phyloP scores from a whole-genome alignment of 2,888 invertebrate species.

The Charanyca ferruginea region DNA sequence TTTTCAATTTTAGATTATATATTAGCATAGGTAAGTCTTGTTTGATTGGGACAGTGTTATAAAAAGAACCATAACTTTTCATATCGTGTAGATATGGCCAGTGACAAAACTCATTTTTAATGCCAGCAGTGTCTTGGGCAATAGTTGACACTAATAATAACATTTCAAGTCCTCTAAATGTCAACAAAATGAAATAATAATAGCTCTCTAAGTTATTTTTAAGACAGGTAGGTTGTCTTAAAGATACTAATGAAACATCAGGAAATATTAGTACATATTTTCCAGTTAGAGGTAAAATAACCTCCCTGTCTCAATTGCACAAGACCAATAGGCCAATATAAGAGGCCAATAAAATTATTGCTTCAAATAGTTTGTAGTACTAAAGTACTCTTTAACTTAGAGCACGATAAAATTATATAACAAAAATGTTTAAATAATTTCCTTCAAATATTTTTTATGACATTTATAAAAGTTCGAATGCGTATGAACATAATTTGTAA shows the following conservation, averaged over 20 bases:
- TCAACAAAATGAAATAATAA: neutral
- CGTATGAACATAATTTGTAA: conserved; percentile 86
- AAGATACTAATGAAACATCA: neutral
- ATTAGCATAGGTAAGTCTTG: conserved; percentile 50
- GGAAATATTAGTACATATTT: neutral
- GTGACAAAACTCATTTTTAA: neutral
- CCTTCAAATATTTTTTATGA: conserved; percentile 88
- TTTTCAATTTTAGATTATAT: conserved; percentile 72
- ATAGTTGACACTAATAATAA: neutral
- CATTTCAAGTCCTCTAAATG: neutral
- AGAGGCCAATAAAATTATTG: conserved; percentile 75
- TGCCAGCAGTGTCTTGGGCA: neutral
- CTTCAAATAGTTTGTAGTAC: conserved; percentile 83
- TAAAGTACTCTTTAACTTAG: conserved; percentile 77
- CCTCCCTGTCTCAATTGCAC: conserved; percentile 56
- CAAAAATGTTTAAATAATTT: conserved; percentile 76
- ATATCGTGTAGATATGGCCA: neutral
- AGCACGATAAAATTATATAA: conserved; percentile 72
- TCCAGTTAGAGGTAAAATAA: neutral
- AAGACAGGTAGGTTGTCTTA: neutral
- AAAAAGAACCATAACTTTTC: neutral
- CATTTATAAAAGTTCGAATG: conserved; percentile 79
- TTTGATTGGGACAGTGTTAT: conserved; percentile 54
- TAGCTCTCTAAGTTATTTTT: conserved; percentile 29
- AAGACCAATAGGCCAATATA: conserved; percentile 70